Percentiles rank a stretch among this genome's conserved stretches.
phyloP scores from a whole-genome alignment of 2,888 invertebrate species.

The Rapana venosa region DNA sequence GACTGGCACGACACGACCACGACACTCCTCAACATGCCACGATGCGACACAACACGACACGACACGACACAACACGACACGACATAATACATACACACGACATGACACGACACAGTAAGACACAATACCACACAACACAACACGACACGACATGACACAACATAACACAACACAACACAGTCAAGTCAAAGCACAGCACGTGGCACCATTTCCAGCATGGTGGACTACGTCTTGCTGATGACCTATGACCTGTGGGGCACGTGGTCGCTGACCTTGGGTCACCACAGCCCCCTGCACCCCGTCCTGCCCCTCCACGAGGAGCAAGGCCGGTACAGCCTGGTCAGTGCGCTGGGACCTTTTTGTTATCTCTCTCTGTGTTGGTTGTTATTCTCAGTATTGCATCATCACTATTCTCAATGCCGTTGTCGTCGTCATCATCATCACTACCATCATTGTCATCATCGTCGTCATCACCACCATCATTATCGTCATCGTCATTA shows the following conservation, averaged over 20 bases:
- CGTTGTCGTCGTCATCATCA: too few relatives aligned
- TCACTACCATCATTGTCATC: too few relatives aligned
- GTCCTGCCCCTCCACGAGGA: background rate
- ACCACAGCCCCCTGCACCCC: constrained; percentile 25
- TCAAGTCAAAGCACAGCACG: background rate
- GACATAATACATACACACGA: too few relatives aligned
- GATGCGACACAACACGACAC: too few relatives aligned
- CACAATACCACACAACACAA: too few relatives aligned
- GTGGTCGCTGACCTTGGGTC: background rate
- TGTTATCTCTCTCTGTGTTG: background rate
- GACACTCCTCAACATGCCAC: background rate
- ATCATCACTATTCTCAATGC: too few relatives aligned
- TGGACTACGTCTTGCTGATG: constrained; percentile 28
- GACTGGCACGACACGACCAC: background rate
- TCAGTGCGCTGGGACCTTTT: background rate
- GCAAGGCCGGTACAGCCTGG: constrained; percentile 18
- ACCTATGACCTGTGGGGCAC: constrained; percentile 29
- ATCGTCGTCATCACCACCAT: too few relatives aligned
- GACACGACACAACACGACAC: too few relatives aligned
- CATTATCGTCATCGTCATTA: too few relatives aligned
- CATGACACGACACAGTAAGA: too few relatives aligned
- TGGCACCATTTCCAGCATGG: background rate
- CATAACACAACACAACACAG: background rate
- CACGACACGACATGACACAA: too few relatives aligned
- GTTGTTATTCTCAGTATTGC: too few relatives aligned